Conservation (phyloP, 2,888 invertebrate genomes). For the Anthrax anthrax region DNA sequence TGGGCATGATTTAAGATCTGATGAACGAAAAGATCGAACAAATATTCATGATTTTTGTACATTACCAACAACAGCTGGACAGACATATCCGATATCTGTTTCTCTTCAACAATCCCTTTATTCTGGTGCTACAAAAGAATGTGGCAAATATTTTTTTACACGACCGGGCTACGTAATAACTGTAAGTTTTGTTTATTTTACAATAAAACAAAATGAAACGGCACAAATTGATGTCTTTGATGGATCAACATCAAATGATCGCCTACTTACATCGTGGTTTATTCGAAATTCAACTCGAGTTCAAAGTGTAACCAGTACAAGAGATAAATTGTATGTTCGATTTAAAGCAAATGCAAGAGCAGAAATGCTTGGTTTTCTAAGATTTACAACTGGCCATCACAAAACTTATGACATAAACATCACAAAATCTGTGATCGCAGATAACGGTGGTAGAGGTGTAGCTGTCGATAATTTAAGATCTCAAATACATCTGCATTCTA, state of each 20-base stretch:
- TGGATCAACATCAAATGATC: slow-evolving; percentile 55
- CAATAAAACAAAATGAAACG: slow-evolving; percentile 59
- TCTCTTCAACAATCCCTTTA: slow-evolving; percentile 67
- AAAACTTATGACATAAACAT: slow-evolving; percentile 79
- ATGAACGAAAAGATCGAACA: slow-evolving; percentile 57
- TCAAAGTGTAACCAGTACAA: slow-evolving; percentile 71
- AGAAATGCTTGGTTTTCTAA: slow-evolving; percentile 61
- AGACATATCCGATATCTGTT: slow-evolving; percentile 75
- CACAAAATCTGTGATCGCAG: slow-evolving; percentile 66
- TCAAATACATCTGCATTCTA: slow-evolving; percentile 70
- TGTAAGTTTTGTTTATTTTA: slow-evolving; percentile 68
- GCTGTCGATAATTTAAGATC: slow-evolving; percentile 84
- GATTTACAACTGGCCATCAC: slow-evolving; percentile 60
- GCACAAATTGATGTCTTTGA: slow-evolving; percentile 66
- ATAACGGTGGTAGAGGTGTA: slow-evolving; percentile 91
- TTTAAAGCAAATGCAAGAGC: slow-evolving; percentile 60
- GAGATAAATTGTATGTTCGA: slow-evolving; percentile 64
- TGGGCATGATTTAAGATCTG: slow-evolving; percentile 62
- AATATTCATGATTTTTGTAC: slow-evolving; percentile 76
- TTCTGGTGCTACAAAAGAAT: slow-evolving; percentile 52
- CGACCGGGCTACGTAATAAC: slow-evolving; percentile 68
- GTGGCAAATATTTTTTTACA: slow-evolving; percentile 68
- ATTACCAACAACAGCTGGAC: slow-evolving; percentile 65
- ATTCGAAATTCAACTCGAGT: slow-evolving; percentile 77
- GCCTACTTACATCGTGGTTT: slow-evolving; percentile 52